phyloP scores from a whole-genome alignment of 2,888 invertebrate species.

The Petrolisthes manimaculis region DNA sequence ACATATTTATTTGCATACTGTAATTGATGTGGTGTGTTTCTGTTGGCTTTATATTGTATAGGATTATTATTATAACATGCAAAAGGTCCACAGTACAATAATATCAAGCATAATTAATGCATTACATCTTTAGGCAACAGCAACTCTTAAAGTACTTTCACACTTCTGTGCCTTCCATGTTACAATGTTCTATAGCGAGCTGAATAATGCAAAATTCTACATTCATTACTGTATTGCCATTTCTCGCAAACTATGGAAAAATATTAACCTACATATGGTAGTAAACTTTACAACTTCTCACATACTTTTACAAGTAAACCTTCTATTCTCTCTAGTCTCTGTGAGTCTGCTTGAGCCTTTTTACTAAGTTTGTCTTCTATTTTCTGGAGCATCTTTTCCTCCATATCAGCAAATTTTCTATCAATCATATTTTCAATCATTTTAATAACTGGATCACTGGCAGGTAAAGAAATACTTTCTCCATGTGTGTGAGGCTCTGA shows the following conservation, averaged over 20 bases:
- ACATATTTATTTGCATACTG: too few relatives aligned
- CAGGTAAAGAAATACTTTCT: neutral
- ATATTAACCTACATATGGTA: neutral
- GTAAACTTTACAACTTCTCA: conserved; percentile 29
- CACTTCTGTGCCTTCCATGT: too few relatives aligned
- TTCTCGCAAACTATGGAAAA: neutral
- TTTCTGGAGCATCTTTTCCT: conserved; percentile 35
- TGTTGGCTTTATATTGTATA: too few relatives aligned
- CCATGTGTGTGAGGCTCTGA: neutral
- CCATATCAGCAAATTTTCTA: conserved; percentile 32
- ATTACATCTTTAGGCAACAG: too few relatives aligned
- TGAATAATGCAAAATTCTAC: too few relatives aligned
- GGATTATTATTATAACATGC: too few relatives aligned
- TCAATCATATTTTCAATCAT: conserved; percentile 35
- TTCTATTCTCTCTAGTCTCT: conserved; percentile 31
- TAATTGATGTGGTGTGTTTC: too few relatives aligned
- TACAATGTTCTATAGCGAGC: too few relatives aligned
- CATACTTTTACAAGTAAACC: conserved; percentile 23
- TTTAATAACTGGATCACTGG: neutral
- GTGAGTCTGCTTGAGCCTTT: conserved; percentile 25
- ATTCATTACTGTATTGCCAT: neutral
- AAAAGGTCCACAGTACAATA: too few relatives aligned
- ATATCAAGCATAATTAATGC: too few relatives aligned
- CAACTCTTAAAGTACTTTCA: too few relatives aligned
- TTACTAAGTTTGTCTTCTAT: conserved; percentile 33